Conservation (phyloP, 2,888 invertebrate species). For the Eupithecia pulchellata region DNA sequence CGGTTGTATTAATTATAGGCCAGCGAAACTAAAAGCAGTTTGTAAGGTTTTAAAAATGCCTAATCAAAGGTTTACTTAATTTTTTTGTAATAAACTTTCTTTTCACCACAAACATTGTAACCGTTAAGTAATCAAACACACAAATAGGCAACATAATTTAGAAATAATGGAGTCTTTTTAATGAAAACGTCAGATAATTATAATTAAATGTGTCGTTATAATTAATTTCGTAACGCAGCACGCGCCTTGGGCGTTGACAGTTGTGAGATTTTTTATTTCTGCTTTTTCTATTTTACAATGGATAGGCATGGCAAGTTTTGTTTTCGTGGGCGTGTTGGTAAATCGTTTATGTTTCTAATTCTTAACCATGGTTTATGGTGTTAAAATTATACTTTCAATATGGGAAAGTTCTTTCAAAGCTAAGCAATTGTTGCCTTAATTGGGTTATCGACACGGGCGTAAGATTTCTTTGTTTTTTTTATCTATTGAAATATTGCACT, state of each 20-base stretch:
- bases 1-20: constrained; percentile 6
- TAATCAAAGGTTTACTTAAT: constrained; percentile 14
- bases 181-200: constrained; percentile 72
- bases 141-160: constrained; percentile 41
- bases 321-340: constrained; percentile 3
- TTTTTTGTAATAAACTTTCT: constrained; percentile 23
- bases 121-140: constrained; percentile 45
- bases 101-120: constrained; percentile 28
- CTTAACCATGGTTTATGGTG: not conserved
- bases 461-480: too few species aligned
- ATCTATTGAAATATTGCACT: too few species aligned
- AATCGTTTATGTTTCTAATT: not conserved
- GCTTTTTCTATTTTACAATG: constrained; percentile 27
- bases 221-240: constrained; percentile 54
- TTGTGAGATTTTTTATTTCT: constrained; percentile 33
- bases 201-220: constrained; percentile 67
- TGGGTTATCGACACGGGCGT: too few species aligned
- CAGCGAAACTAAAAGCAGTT: constrained; percentile 7
- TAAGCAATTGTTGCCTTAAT: too few species aligned
- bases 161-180: constrained; percentile 48
- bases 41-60: constrained; percentile 10
- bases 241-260: constrained; percentile 46
- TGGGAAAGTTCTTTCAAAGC: too few species aligned
- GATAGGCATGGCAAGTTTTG: constrained; percentile 23
- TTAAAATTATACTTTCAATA: too few species aligned